A percentile compares a stretch with the other conserved stretches of the same genome.
These are phyloP conservation scores for Phaethon lepturus DNA, from an alignment of 2,113 vertebrate species.

Conservation along the genomic window DNA sequence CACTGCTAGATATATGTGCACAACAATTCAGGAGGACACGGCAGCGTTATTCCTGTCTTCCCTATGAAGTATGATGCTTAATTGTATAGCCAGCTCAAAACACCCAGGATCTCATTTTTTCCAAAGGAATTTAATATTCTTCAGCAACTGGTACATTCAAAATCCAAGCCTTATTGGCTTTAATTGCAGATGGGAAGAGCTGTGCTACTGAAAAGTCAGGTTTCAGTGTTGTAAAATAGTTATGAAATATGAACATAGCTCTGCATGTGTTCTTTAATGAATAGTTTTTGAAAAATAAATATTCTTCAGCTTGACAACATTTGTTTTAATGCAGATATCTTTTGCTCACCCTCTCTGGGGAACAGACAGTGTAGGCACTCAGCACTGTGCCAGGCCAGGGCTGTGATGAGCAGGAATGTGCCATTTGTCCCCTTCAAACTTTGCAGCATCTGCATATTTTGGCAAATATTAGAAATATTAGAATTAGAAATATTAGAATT, in stretches of 20 bases:
- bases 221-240: not conserved
- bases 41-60: not conserved
- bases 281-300: not conserved
- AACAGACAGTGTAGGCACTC: not conserved
- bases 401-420: not conserved
- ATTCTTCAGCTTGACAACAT: not conserved
- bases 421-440: not conserved
- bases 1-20: not conserved
- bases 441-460: not conserved
- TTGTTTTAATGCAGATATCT: not conserved
- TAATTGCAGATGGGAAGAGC: not conserved
- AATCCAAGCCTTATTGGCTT: not conserved
- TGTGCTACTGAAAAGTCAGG: not conserved
- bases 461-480: not conserved
- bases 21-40: fast-evolving
- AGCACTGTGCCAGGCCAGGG: not conserved
- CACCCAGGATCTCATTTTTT: not conserved
- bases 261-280: not conserved
- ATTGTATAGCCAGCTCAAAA: not conserved
- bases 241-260: not conserved
- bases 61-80: not conserved
- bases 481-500: no score
- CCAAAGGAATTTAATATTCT: not conserved
- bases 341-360: not conserved
- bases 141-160: not conserved